Evolutionary conservation across 2,888 invertebrate species (phyloP), one percentile per base, ranked within the genome.

Genomic region (Torymus texanus): DNA sequence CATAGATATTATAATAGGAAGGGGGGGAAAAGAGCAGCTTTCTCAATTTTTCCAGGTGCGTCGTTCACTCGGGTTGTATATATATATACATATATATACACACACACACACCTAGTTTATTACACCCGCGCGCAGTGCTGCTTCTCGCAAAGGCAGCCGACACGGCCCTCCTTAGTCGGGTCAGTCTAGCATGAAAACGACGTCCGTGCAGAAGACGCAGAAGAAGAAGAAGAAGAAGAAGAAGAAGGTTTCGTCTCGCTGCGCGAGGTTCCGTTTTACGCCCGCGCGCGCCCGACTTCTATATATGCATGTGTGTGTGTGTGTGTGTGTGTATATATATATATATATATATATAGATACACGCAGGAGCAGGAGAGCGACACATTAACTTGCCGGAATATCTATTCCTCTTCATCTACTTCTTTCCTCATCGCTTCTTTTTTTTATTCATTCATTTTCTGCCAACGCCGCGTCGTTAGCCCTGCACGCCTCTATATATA

Each of bases 111-210:
- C 79, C 79, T 75, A 79, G 79, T 79, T 79, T 74, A 71, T 79
- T 79, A 70, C 29, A 51, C 71, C 53, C 65, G 63, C 53, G 58
- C 53, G 14, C 18, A 50, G n/a, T 2, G 5, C 4, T 29, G 29
- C 29, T 29, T 29, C 29, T 2, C 16, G 3, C 21, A 16, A 55
- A 14, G 53, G 67, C 29, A 41, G 41, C 41, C 41, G 41, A 5
- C 41, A 8, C 65, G 62, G n/a, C 41, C 55, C 80, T 78, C 67
- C 67, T 81, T 75, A 78, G 59, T 55, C 51, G 56, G 18, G 4
- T 71, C 76, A 53, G 63, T 81, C 78, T 79, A 70, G 78, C 81
- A 53, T 81, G 81, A 81, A 81, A 81, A 81, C 81, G 81, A 81
- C 79, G 81, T 81, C 81, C 81, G 78, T 70, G 56, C 56, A 14